Conservation (phyloP, 2,888 invertebrate species). For the Campopleginae sp. region DNA sequence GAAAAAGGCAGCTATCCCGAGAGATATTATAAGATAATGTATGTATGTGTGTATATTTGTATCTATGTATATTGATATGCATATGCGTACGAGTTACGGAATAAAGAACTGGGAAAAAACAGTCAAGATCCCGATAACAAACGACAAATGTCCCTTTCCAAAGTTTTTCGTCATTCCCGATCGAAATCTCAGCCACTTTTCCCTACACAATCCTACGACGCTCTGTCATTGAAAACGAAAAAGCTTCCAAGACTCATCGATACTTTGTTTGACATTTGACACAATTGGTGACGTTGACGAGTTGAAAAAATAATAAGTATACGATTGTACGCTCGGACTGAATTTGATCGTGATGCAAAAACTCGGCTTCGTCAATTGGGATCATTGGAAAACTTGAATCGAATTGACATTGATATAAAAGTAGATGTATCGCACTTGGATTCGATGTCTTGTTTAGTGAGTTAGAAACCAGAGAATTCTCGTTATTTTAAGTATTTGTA, state of each 20-base stretch:
- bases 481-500: background rate
- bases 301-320: background rate
- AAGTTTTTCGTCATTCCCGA: background rate
- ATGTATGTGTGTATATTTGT: background rate
- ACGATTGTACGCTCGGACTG: background rate
- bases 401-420: background rate
- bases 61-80: background rate
- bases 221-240: background rate
- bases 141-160: background rate
- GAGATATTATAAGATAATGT: constrained; percentile 28
- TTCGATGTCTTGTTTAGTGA: background rate
- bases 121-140: background rate
- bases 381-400: background rate
- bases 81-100: background rate
- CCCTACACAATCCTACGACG: background rate
- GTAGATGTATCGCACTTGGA: background rate
- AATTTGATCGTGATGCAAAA: background rate
- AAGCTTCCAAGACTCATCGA: background rate
- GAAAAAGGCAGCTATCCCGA: constrained; percentile 18
- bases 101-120: background rate
- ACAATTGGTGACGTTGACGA: background rate
- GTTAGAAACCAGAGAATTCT: background rate
- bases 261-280: background rate
- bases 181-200: background rate
- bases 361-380: background rate